Evolutionary conservation across 2,113 vertebrate genomes (phyloP), one percentile per base, ranked within the genome.

Genomic region (Mormoops blainvillei): DNA sequence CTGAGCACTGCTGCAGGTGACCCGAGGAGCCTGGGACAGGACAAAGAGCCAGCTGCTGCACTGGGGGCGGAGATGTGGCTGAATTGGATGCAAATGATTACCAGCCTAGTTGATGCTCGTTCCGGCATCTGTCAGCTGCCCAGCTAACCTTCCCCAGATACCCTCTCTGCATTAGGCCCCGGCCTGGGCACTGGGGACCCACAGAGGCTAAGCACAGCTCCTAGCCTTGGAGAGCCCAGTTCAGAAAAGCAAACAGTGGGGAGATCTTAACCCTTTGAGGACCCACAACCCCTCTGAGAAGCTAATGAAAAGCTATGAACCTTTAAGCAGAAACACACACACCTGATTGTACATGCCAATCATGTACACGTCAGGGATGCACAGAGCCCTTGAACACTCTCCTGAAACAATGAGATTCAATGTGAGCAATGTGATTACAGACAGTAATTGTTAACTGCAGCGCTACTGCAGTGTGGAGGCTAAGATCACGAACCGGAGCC

Each of bases 331-430:
- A 71, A 84, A 67, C 54, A 82, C 3, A 11, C 22, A 65, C 7
- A 4, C 7, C 41, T 74, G 15, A 28, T 24, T 18, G 31, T 70
- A 36, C 41, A n/a, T 5, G 36, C 58, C 8, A 26, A 14, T 45
- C 33, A 68, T 1, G 65, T 28, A 22, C 2, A 2, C 0, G 7
- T 45, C 36, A n/a, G 4, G n/a, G 22, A 22, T 36, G 2, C 58
- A 65, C 4, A 16, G 58, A 86, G 58, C 24, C 78, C 84, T 14
- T 48, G 83, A 26, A 71, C 65, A 65, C n/a, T 13, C 68, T 85
- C 31, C 50, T 0, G 3, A 54, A 70, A 92, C 43, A 68, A 33
- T 31, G 36, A 14, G 58, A 26, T 81, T 77, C 22, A 45, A 58
- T 5, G 8, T 20, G 33, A 22, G 8, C 22, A 7, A 31, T 0